Percentiles rank a stretch among this genome's conserved stretches.
Conservation (phyloP, 2,797 vertebrate species). For the Cetoscarus ocellatus region DNA sequence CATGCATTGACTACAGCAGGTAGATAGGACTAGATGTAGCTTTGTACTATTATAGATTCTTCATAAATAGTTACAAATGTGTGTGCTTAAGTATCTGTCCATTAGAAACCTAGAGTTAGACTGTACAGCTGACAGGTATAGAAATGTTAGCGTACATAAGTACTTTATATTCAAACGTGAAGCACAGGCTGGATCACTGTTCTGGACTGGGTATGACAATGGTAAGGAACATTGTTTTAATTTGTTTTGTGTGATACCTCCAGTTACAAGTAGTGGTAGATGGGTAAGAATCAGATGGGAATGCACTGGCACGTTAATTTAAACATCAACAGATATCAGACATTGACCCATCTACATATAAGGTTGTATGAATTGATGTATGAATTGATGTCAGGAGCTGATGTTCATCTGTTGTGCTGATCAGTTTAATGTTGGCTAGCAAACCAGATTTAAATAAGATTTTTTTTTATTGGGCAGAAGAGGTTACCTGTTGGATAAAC, state of each 20-base stretch:
- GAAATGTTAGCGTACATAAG: not conserved
- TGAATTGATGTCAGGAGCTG: too few relatives aligned
- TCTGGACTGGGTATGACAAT: not conserved
- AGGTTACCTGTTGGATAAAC: too few relatives aligned
- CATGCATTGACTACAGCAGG: constrained; percentile 37
- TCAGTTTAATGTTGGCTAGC: too few relatives aligned
- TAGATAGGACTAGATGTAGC: constrained; percentile 1
- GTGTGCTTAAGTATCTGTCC: constrained; percentile 3
- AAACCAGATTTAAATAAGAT: too few relatives aligned
- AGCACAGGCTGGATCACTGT: not conserved
- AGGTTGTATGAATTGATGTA: too few relatives aligned
- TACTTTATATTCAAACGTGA: not conserved
- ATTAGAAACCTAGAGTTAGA: not conserved
- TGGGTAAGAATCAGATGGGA: not conserved
- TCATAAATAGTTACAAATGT: constrained; percentile 7
- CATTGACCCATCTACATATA: too few relatives aligned
- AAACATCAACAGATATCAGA: too few relatives aligned
- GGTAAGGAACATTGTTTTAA: not conserved
- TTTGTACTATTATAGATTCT: constrained; percentile 10
- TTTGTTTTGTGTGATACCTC: not conserved
- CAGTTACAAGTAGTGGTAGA: not conserved
- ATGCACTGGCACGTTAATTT: too few relatives aligned
- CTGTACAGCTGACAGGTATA: not conserved
- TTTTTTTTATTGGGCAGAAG: too few relatives aligned
- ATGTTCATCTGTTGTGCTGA: too few relatives aligned